A percentile compares a stretch with the other conserved stretches of the same genome.
These are phyloP conservation scores for Lanistes nyassanus DNA, from an alignment of 1,140 invertebrate genomes.

Conservation along the genomic window DNA sequence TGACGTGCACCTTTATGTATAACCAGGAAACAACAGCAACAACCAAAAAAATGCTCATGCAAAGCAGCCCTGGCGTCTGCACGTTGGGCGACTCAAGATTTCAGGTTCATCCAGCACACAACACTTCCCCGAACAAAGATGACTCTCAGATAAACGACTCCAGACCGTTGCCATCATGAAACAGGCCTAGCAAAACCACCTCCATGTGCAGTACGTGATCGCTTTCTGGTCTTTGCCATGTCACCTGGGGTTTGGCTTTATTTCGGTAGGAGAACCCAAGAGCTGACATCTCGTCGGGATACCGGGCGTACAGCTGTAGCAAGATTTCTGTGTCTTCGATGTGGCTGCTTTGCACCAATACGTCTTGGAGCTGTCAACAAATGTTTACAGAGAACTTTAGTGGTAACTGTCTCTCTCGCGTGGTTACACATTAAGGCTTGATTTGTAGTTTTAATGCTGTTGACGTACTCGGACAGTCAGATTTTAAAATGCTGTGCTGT, in stretches of 20 bases:
- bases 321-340: slow-evolving; percentile 1
- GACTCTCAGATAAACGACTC: slow-evolving; percentile 60
- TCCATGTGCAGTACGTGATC: background rate
- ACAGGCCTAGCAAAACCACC: slow-evolving; percentile 22
- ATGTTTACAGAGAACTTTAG: background rate
- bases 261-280: slow-evolving; percentile 11
- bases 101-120: background rate
- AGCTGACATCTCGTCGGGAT: slow-evolving; percentile 8
- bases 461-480: too few relatives aligned
- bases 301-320: slow-evolving; percentile 12
- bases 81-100: background rate
- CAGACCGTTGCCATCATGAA: slow-evolving; percentile 18
- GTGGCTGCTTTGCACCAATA: background rate
- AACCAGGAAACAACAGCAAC: too few relatives aligned
- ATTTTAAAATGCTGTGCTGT: too few relatives aligned
- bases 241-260: background rate
- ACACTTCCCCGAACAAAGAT: too few relatives aligned
- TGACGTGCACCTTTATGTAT: background rate
- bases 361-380: background rate
- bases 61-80: background rate
- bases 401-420: too few relatives aligned
- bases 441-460: too few relatives aligned
- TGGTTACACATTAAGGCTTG: too few relatives aligned
- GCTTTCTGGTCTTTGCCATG: slow-evolving; percentile 10
- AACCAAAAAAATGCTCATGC: too few relatives aligned